A percentile compares a stretch with the other conserved stretches of the same genome.
phyloP scores from a whole-genome alignment of 2,797 vertebrate species.

The Alauda arvensis region DNA sequence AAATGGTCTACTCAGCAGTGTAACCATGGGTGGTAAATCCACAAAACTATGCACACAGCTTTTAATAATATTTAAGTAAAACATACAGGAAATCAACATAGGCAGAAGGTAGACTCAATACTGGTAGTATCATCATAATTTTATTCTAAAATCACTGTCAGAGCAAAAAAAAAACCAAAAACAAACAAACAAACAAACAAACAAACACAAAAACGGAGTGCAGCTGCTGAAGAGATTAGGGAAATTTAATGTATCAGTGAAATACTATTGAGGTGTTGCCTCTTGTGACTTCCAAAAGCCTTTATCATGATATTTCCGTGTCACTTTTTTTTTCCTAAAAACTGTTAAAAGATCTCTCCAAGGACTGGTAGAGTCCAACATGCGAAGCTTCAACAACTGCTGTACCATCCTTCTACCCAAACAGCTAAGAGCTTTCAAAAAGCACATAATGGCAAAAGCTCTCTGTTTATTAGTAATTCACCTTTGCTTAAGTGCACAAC shows the following conservation, averaged over 20 bases:
- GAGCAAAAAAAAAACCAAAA: neutral
- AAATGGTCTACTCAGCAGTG: neutral
- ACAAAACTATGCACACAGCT: neutral
- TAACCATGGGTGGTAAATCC: neutral
- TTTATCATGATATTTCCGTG: neutral
- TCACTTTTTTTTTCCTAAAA: neutral
- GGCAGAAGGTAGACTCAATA: neutral
- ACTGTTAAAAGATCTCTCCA: neutral
- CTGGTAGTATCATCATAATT: neutral
- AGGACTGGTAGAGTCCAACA: neutral
- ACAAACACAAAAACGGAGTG: rapidly evolving
- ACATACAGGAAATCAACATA: neutral
- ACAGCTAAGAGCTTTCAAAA: neutral
- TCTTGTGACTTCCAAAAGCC: neutral
- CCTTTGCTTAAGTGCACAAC: slow-evolving; percentile 20
- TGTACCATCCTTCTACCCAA: neutral
- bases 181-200: no score
- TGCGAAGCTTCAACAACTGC: neutral
- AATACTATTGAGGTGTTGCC: neutral
- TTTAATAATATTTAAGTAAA: neutral
- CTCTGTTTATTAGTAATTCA: slow-evolving; percentile 22
- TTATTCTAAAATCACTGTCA: neutral
- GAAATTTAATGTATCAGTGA: neutral
- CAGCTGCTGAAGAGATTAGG: neutral
- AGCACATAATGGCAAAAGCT: neutral